phyloP scores from a whole-genome alignment of 2,888 invertebrate genomes.

The Lydus trimaculatus region DNA sequence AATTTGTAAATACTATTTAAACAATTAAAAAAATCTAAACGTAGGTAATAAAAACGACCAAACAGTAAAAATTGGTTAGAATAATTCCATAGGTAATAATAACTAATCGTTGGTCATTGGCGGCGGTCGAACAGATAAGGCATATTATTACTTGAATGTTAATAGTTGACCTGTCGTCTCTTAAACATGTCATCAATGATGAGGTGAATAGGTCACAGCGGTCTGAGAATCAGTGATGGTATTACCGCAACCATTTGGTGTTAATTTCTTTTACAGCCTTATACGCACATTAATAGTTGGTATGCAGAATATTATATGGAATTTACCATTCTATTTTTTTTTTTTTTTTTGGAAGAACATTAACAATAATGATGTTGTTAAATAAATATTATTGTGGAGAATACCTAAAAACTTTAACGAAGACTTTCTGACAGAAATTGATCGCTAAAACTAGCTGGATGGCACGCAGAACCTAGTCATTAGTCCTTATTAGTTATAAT shows the following conservation, averaged over 20 bases:
- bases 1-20: conserved; percentile 16
- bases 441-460: conserved; percentile 4
- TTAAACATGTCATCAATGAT: conserved; percentile 14
- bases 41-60: too few species aligned
- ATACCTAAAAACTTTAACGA: neutral
- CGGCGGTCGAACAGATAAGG: neutral
- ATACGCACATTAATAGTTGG: neutral
- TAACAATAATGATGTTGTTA: neutral
- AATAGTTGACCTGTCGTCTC: neutral
- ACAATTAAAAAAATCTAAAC: neutral
- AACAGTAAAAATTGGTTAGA: neutral
- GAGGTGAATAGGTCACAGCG: conserved; percentile 7
- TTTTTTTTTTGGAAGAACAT: neutral
- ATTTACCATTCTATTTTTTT: neutral
- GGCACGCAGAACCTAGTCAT: conserved; percentile 29
- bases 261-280: conserved; percentile 6
- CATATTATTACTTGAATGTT: conserved; percentile 1
- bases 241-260: conserved; percentile 11
- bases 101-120: neutral
- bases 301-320: neutral
- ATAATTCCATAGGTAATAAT: neutral
- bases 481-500: conserved; percentile 32
- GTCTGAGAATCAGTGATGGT: conserved; percentile 12
- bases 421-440: neutral
- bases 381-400: conserved; percentile 1